Base-by-base conservation (phyloP, 2,797 vertebrate species). In the Periophthalmus magnuspinnatus region DNA sequence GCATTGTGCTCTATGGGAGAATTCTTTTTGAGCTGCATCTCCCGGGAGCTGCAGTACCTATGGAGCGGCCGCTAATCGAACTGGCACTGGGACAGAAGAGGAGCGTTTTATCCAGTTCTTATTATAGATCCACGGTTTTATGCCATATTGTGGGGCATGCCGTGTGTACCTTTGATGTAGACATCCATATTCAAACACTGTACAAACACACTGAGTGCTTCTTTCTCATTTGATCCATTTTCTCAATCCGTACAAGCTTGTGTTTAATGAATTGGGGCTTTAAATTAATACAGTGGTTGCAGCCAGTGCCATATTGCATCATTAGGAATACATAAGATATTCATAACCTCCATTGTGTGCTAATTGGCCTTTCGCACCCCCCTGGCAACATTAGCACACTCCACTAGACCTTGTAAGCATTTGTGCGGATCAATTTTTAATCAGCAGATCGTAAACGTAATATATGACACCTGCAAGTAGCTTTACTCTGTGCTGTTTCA, bases 251-350 rank as follows among this genome's bases (percentile, higher is more conserved):
- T 32, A 16, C 5, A 24, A 57, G 2, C 7, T 55, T 10, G 21
- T 22, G n/a, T 57, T 28, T 24, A 28, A 57, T 57, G 55, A 55
- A 55, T 22, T 10, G 19, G 21, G 52, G n/a, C 10, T 55, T 22
- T 55, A 55, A 52, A 52, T 52, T 6, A 52, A 32, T 14, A 33
- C 14, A 32, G 17, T 36, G 58, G 32, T 60, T 60, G 58, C 34
- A 60, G 58, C 16, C n/a, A 10, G 58, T 22, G 19, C 32, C 19
- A 36, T 60, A 34, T 60, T 60, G 5, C 58, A 60, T 60, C 58
- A 60, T 36, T 60, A 60, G 33, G 19, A 19, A 60, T 11, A 36
- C 58, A 60, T 60, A n/a, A 34, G 32, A 36, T 60, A 60, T 34
- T 60, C 58, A 60, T 60, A 36, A n/a, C 32, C 17, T 58, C 32